These are phyloP conservation scores for Agriopis aurantiaria DNA, from an alignment of 2,888 invertebrate species.

Conservation along the genomic window DNA sequence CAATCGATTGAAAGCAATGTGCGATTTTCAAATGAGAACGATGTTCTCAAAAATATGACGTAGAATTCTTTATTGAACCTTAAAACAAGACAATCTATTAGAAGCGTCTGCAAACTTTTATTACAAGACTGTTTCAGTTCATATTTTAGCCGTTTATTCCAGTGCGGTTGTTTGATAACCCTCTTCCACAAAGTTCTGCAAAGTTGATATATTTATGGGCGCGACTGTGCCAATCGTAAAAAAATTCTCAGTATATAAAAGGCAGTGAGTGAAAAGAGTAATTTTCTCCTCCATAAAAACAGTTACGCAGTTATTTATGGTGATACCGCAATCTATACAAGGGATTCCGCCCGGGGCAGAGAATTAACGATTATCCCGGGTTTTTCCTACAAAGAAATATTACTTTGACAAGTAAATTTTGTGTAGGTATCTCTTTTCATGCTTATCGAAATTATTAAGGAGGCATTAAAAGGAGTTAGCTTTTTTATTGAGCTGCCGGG, in stretches of 20 bases:
- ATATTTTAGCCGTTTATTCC: conserved; percentile 22
- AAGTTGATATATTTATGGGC: conserved; percentile 33
- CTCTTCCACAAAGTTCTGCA: conserved; percentile 27
- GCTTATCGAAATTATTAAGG: conserved; percentile 58
- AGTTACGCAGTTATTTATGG: conserved; percentile 84
- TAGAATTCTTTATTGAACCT: not conserved
- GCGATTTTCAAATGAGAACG: not conserved
- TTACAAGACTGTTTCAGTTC: conserved; percentile 20
- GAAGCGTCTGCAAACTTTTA: conserved; percentile 30
- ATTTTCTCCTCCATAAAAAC: conserved; percentile 84
- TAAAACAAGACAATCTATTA: conserved; percentile 12
- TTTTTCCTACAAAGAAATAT: conserved; percentile 78
- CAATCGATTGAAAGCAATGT: not conserved
- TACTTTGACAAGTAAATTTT: conserved; percentile 81
- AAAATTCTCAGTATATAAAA: conserved; percentile 73
- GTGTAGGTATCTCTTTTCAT: conserved; percentile 69
- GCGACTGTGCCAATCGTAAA: conserved; percentile 60
- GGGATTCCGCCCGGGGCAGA: conserved; percentile 79
- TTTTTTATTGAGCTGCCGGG: conserved; percentile 32
- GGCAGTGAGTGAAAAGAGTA: conserved; percentile 79
- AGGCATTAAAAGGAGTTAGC: conserved; percentile 38
- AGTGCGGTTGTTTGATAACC: conserved; percentile 28
- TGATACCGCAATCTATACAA: conserved; percentile 84
- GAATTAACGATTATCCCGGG: conserved; percentile 82
- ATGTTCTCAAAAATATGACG: not conserved